phyloP scores from a whole-genome alignment of 1,140 invertebrate genomes.

The Hesperophylax magnus region DNA sequence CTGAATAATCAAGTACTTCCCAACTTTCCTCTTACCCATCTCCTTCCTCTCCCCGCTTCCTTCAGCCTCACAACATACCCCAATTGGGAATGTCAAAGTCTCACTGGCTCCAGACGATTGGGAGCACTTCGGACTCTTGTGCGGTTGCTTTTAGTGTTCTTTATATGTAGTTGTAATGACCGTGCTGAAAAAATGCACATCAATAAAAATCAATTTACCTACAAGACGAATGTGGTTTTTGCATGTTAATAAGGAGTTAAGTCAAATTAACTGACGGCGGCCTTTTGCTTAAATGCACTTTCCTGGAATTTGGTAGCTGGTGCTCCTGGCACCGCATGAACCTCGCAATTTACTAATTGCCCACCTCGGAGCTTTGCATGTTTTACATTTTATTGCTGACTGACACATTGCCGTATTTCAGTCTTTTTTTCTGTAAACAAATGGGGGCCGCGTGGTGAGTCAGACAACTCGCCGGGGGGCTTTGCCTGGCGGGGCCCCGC shows the following conservation, averaged over 20 bases:
- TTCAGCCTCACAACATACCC: no score
- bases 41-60: no score
- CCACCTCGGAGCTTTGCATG: constrained; percentile 33
- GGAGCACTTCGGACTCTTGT: no score
- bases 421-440: constrained; percentile 45
- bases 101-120: no score
- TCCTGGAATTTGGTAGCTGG: background rate
- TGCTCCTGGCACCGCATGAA: background rate
- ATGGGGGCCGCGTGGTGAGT: constrained; percentile 39
- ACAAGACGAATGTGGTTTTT: no score
- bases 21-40: no score
- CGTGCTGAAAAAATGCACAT: background rate
- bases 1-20: no score
- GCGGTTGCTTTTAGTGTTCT: no score
- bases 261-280: no score
- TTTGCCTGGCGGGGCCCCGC: constrained; percentile 6
- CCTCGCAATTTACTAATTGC: constrained; percentile 36
- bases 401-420: constrained; percentile 48
- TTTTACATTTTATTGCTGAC: constrained; percentile 52
- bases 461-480: constrained; percentile 40
- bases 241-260: no score
- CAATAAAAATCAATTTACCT: no score
- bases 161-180: background rate
- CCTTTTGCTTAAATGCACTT: background rate
- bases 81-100: no score